Evolutionary conservation across 1,140 invertebrate species (phyloP).

Genomic region (Hirudo medicinalis): DNA sequence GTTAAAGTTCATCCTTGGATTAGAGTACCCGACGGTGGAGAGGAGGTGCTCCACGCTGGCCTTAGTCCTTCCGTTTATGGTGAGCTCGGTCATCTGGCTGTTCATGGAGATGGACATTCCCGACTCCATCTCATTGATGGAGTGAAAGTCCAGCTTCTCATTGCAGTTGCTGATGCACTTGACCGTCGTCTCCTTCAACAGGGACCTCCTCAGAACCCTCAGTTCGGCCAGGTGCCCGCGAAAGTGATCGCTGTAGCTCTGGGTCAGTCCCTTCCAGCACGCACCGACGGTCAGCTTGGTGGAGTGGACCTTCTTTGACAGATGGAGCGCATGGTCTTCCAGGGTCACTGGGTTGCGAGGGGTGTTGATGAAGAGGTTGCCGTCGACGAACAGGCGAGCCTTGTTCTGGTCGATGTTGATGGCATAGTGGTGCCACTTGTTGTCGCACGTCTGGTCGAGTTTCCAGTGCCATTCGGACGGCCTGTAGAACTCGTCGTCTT

Average conservation of each 20-base stretch:
- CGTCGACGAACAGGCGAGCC: conserved; percentile 73
- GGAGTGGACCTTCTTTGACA: conserved; percentile 53
- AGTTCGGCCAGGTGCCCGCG: conserved; percentile 73
- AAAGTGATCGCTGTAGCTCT: conserved; percentile 73
- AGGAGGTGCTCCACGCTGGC: conserved; percentile 75
- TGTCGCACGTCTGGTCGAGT: conserved; percentile 65
- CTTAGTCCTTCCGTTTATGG: conserved; percentile 74
- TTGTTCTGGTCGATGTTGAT: conserved; percentile 55
- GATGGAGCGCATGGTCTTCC: conserved; percentile 96
- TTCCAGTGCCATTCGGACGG: conserved; percentile 83
- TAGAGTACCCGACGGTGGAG: conserved; percentile 75
- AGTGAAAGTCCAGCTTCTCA: conserved; percentile 65
- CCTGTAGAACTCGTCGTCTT: conserved; percentile 56
- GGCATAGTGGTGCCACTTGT: conserved; percentile 96
- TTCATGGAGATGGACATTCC: conserved; percentile 44
- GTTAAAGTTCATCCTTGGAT: conserved; percentile 74
- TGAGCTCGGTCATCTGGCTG: conserved; percentile 62
- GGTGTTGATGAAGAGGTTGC: conserved; percentile 62
- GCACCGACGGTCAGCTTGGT: conserved; percentile 86
- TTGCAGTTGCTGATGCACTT: conserved; percentile 71
- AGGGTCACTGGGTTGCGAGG: conserved; percentile 87
- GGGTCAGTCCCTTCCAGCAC: conserved; percentile 87
- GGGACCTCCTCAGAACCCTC: conserved; percentile 57
- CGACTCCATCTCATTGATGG: conserved; percentile 61
- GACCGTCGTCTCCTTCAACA: conserved; percentile 63